Base-by-base conservation (phyloP, 2,113 vertebrate species). In the Gila orcuttii region DNA sequence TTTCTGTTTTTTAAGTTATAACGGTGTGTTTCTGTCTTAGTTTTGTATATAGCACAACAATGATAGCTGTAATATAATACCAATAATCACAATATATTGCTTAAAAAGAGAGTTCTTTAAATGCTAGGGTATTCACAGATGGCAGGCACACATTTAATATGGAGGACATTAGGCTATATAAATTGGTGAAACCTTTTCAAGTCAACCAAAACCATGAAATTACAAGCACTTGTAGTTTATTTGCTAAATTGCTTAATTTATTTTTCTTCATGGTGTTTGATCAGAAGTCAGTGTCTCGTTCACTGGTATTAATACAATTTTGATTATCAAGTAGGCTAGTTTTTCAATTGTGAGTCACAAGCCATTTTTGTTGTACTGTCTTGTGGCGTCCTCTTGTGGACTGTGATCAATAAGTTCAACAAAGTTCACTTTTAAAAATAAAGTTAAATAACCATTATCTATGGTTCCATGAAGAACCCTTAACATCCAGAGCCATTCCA, bases 301-400 rank as follows among this genome's bases (percentile, higher is more conserved):
- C 21, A 23, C 52, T 36, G 33, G 31, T 83, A 39, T 57, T 25
- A 39, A 39, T 83, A 0, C 25, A 55, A 57, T 36, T 45, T 75
- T 45, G 11, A 21, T 36, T 21, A 12, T 62, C 12, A 11, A 12
- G n/a, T 62, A 11, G 42, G 42, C 9, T 42, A 42, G n/a, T 25
- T 69, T 82, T 13, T 17, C 64, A 5, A 6, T 2, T 68, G 28
- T 42, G 10, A n/a, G 10, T 73, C 11, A 19, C 23, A 12, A 2
- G 28, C 0, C 8, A 11, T 42, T 59, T 57, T 59, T 42, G 8
- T 71, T 71, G 36, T 79, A n/a, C 81, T 52, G 81, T 83, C 47
- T 33, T 71, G 47, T 83, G 85, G 85, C 85, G 79, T 50, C 85
- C 79, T 73, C 85, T 86, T 9, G 59, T 82, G 85, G 79, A 64